phyloP scores from a whole-genome alignment of 2,797 vertebrate species.

The Euphonia xanthogaster region DNA sequence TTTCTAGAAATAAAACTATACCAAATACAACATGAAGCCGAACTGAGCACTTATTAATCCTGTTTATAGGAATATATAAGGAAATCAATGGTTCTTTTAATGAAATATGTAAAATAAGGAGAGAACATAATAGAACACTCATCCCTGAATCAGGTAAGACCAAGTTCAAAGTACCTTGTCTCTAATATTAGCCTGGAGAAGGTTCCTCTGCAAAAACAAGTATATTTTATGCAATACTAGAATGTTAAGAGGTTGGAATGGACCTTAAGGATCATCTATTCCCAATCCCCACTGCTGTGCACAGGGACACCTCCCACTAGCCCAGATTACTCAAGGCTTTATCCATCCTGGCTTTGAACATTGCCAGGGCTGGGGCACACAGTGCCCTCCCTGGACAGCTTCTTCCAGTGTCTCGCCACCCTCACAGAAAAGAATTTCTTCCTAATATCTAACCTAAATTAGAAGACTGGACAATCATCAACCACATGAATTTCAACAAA shows the following conservation, averaged over 20 bases:
- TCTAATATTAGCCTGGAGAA: neutral
- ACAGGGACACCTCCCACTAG: neutral
- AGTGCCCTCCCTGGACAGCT: neutral
- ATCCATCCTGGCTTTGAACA: neutral
- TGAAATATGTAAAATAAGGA: neutral
- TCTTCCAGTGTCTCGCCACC: neutral
- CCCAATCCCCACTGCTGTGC: fast-evolving
- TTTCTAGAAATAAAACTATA: neutral
- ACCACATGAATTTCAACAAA: neutral
- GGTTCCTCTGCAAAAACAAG: neutral
- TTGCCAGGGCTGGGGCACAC: neutral
- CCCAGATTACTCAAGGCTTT: neutral
- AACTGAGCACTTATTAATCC: neutral
- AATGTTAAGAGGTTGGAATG: neutral
- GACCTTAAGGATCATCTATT: neutral
- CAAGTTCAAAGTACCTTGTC: neutral
- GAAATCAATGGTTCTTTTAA: neutral
- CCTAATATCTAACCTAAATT: neutral
- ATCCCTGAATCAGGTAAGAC: neutral
- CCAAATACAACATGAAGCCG: neutral
- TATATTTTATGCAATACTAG: neutral
- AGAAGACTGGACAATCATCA: neutral
- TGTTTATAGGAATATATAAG: neutral
- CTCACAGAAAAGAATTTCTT: neutral
- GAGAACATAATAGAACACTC: neutral